Percentiles rank a stretch among this genome's conserved stretches.
phyloP scores from a whole-genome alignment of 2,888 invertebrate genomes.

The Callimorpha dominula region DNA sequence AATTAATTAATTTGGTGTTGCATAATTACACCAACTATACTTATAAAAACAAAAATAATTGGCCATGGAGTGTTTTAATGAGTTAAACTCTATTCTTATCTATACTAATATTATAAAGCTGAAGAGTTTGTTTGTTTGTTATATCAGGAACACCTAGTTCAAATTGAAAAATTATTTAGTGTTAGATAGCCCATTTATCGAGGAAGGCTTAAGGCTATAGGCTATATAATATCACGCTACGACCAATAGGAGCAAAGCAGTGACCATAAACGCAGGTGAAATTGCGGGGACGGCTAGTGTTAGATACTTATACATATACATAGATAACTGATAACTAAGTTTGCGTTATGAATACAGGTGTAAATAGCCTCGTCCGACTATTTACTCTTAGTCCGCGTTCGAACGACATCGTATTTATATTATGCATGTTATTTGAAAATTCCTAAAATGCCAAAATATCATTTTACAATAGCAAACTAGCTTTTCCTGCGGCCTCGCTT shows the following conservation, averaged over 20 bases:
- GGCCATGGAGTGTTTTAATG: neutral
- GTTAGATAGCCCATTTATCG: too few species aligned
- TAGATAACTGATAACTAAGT: neutral
- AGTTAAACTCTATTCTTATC: neutral
- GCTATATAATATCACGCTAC: too few species aligned
- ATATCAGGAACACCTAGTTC: too few species aligned
- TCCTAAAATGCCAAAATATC: neutral
- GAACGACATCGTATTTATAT: neutral
- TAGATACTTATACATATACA: neutral
- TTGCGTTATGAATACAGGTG: neutral
- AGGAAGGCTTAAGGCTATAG: too few species aligned
- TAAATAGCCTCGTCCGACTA: neutral
- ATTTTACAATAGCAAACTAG: too few species aligned
- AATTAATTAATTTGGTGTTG: neutral
- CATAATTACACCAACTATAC: neutral
- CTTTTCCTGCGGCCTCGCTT: too few species aligned
- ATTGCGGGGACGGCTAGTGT: too few species aligned
- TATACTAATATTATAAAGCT: too few species aligned
- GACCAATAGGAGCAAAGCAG: too few species aligned
- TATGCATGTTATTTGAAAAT: neutral
- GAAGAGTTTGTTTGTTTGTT: too few species aligned
- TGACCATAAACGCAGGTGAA: too few species aligned
- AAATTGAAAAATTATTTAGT: too few species aligned
- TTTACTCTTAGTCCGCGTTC: neutral
- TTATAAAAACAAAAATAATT: conserved; percentile 4